Base-by-base conservation (phyloP, 2,797 vertebrate genomes). In the Neoniphon sammara region DNA sequence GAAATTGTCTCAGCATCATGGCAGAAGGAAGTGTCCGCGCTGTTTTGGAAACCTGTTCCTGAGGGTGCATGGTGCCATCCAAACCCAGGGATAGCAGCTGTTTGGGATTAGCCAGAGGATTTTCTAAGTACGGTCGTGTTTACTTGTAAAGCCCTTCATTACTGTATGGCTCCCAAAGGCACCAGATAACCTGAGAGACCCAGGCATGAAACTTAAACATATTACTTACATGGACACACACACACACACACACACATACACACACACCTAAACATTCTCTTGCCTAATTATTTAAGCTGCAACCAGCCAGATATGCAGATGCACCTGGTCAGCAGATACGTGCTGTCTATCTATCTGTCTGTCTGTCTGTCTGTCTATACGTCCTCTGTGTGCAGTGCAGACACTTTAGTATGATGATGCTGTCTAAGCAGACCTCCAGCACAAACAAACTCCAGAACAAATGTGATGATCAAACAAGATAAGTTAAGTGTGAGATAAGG, bases 51-150 rank as follows among this genome's bases (percentile, higher is more conserved):
- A 31, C 5, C 0, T 64, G 1, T 34, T 72, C 60, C 71, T 58
- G 57, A 1, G 68, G 55, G 60, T 46, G n/a, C 31, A 70, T 25
- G 39, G 49, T 8, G 39, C 21, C 53, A 47, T 53, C 52, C 63
- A 17, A 21, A 63, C 34, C 39, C 63, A 30, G 11, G 7, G 5
- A 4, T 2, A 1, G 20, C 83, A 84, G 72, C 65, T 84, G 74
- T 55, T 64, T 21, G 36, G 73, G 70, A 77, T 83, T 56, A 77
- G 39, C 30, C 30, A 18, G 58, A 56, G 54, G 64, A 47, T 50
- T 70, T 80, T 21, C 47, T 6, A 42, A 34, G 70, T 60, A 66
- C 63, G 62, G 64, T 68, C 77, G 73, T 77, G 75, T 31, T 77
- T 20, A 30, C 47, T n/a, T 46, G 23, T 62, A 47, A 72, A 78